Conservation (phyloP, 2,888 invertebrate species). For the Megaustenia siamemsis region DNA sequence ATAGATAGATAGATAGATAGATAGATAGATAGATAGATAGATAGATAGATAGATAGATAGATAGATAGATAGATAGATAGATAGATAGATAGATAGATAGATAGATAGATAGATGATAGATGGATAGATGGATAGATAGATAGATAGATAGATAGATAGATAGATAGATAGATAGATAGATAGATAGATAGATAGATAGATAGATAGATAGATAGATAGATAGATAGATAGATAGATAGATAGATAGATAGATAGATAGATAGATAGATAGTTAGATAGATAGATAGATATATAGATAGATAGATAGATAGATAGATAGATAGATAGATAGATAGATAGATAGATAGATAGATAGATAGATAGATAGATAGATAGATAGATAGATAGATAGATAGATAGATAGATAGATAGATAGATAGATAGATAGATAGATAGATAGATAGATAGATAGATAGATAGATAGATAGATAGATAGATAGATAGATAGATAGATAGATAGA, state of each 20-base stretch:
- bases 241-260: neutral
- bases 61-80: neutral
- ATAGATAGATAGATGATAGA: neutral
- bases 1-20: neutral
- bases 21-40: neutral
- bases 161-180: conserved; percentile 9
- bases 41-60: neutral
- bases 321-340: neutral
- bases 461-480: too few relatives aligned
- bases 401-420: too few relatives aligned
- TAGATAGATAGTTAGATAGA: neutral
- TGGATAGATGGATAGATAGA: too few relatives aligned
- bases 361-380: too few relatives aligned
- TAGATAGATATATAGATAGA: too few relatives aligned
- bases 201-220: neutral
- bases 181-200: neutral
- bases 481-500: too few relatives aligned
- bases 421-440: too few relatives aligned
- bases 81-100: neutral
- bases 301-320: neutral
- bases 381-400: too few relatives aligned
- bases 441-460: too few relatives aligned
- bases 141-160: neutral
- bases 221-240: neutral
- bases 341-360: neutral